A percentile compares a stretch with the other conserved stretches of the same genome.
phyloP scores from a whole-genome alignment of 2,797 vertebrate genomes.

The Chiroxiphia lanceolata region DNA sequence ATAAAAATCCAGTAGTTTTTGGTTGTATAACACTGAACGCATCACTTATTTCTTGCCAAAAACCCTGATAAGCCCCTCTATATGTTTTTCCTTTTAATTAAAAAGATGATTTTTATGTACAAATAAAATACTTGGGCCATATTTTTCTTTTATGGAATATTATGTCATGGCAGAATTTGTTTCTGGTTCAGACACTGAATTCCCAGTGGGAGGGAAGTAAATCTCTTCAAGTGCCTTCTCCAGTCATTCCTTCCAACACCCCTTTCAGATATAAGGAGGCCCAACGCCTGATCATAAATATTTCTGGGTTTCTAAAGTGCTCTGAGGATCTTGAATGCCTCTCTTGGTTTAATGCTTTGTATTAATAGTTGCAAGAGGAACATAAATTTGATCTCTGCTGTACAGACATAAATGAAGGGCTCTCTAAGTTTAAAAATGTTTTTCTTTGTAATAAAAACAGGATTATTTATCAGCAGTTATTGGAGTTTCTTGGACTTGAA shows the following conservation, averaged over 20 bases:
- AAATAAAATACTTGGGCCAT: neutral
- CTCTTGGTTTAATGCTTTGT: neutral
- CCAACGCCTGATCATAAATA: neutral
- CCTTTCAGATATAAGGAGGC: neutral
- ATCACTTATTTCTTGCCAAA: conserved; percentile 29
- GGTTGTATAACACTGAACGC: conserved; percentile 4
- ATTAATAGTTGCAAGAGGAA: conserved; percentile 3
- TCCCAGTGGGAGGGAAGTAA: conserved; percentile 20
- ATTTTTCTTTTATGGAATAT: conserved; percentile 56
- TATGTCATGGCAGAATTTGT: conserved; percentile 22
- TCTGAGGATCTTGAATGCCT: neutral
- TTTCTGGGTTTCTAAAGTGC: neutral
- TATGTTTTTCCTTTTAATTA: conserved; percentile 62
- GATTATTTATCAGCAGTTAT: neutral
- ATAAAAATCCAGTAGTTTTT: neutral
- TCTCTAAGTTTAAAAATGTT: neutral
- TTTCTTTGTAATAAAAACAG: neutral
- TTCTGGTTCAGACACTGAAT: conserved; percentile 13
- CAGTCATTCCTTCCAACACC: neutral
- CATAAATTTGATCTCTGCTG: neutral
- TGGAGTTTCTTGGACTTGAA: neutral
- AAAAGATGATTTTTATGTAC: conserved; percentile 19
- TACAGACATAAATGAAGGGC: neutral
- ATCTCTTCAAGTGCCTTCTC: conserved; percentile 2
- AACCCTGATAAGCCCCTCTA: conserved; percentile 8